phyloP scores from a whole-genome alignment of 2,113 vertebrate genomes.

The Coregonus clupeaformis region DNA sequence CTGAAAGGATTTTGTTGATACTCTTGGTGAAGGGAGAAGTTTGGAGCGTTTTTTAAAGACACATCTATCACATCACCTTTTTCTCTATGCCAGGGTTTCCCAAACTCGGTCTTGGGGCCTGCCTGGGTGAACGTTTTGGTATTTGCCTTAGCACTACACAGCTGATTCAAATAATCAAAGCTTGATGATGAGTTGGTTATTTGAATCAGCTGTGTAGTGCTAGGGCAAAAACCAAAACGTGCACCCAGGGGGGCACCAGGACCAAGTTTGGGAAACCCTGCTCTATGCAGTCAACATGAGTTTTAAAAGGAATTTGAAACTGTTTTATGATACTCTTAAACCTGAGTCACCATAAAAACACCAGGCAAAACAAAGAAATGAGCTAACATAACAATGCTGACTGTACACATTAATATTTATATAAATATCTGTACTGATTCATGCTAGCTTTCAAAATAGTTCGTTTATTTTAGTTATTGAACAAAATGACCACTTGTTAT shows the following conservation, averaged over 20 bases:
- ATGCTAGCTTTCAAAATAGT: slow-evolving; percentile 70
- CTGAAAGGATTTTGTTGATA: slow-evolving; percentile 28
- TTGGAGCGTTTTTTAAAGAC: slow-evolving; percentile 44
- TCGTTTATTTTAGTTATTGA: slow-evolving; percentile 75
- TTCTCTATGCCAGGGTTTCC: slow-evolving; percentile 55
- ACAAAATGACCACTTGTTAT: slow-evolving; percentile 74
- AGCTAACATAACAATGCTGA: slow-evolving; percentile 48
- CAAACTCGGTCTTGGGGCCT: too few relatives aligned
- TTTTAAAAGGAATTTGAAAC: slow-evolving; percentile 44
- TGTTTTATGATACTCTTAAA: slow-evolving; percentile 41
- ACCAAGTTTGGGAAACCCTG: too few relatives aligned
- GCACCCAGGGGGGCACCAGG: too few relatives aligned
- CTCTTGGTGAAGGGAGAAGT: slow-evolving; percentile 45
- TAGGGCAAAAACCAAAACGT: too few relatives aligned
- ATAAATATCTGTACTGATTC: slow-evolving; percentile 68
- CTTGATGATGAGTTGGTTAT: too few relatives aligned
- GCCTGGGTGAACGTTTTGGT: too few relatives aligned
- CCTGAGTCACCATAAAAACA: slow-evolving; percentile 29
- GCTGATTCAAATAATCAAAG: too few relatives aligned
- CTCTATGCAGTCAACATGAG: slow-evolving; percentile 21
- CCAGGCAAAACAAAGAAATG: slow-evolving; percentile 29
- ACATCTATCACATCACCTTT: slow-evolving; percentile 43
- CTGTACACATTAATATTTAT: slow-evolving; percentile 70
- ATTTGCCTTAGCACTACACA: too few relatives aligned
- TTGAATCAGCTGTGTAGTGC: too few relatives aligned